A percentile compares a stretch with the other conserved stretches of the same genome.
phyloP scores from a whole-genome alignment of 92 coral and sea anemone species.

The Heliopora coerulea region DNA sequence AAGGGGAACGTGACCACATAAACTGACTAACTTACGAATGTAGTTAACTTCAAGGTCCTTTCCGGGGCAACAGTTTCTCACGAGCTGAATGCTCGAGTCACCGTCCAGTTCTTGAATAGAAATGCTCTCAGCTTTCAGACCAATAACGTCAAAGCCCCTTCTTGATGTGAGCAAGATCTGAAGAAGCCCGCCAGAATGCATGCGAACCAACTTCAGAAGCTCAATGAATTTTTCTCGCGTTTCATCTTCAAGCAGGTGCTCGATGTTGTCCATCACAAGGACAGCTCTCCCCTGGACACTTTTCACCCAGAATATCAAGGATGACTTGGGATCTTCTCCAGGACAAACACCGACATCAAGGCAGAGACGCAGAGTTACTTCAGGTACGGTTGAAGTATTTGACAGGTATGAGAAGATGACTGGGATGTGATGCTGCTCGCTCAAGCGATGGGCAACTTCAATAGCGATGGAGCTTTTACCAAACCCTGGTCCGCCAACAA shows the following conservation, averaged over 20 bases:
- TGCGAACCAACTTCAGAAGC: too few species aligned
- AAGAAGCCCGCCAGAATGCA: too few species aligned
- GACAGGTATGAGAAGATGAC: background rate
- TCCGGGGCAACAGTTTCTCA: conserved; percentile 4
- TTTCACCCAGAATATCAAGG: conserved; percentile 4
- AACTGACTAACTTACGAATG: conserved; percentile 6
- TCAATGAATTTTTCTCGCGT: too few species aligned
- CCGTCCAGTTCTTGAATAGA: too few species aligned
- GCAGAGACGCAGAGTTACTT: background rate
- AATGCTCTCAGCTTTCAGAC: too few species aligned
- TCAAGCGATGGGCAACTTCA: conserved; percentile 3
- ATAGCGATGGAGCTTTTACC: conserved; percentile 16
- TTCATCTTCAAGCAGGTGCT: too few species aligned
- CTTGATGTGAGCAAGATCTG: conserved; percentile 7
- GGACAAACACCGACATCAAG: conserved; percentile 5
- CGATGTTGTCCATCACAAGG: background rate
- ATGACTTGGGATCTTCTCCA: conserved; percentile 2
- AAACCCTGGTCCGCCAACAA: conserved; percentile 29
- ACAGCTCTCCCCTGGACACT: background rate
- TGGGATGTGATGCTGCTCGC: background rate
- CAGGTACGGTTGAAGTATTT: background rate
- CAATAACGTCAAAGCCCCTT: too few species aligned
- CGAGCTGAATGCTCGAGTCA: background rate
- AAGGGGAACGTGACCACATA: conserved; percentile 56
- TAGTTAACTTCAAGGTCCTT: background rate